Evolutionary conservation across 2,797 vertebrate species (phyloP).

Genomic region (Bradypodion ventrale): DNA sequence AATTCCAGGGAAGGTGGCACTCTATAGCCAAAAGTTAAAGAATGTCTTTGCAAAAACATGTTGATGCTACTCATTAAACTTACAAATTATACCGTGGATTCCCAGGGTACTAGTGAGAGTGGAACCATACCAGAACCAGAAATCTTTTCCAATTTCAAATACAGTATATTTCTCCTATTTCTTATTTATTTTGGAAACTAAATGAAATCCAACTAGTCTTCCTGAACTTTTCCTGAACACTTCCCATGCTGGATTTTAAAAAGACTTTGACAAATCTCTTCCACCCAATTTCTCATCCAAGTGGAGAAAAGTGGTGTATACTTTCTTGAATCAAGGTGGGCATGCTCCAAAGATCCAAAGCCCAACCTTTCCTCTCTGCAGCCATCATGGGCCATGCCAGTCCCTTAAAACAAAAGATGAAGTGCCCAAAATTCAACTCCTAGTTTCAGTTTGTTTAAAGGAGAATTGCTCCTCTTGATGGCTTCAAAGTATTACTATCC

Average conservation of each 20-base stretch:
- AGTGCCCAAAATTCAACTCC: no score
- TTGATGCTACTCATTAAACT: slow-evolving; percentile 4
- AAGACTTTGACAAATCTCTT: background rate
- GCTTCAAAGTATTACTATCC: no score
- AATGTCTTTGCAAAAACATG: slow-evolving; percentile 38
- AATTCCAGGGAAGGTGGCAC: slow-evolving; percentile 51
- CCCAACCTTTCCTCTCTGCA: no score
- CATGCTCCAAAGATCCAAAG: no score
- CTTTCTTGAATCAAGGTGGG: no score
- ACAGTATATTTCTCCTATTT: background rate
- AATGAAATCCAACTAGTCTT: background rate
- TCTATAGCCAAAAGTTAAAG: slow-evolving; percentile 35
- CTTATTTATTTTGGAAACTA: background rate
- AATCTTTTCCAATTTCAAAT: background rate
- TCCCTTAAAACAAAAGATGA: no score
- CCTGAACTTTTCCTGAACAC: background rate
- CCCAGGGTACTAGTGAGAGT: no score
- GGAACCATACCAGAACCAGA: background rate
- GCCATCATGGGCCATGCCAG: no score
- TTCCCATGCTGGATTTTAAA: background rate
- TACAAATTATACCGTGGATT: background rate
- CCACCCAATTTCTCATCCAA: no score
- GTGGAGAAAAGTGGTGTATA: no score
- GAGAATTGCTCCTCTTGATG: no score
- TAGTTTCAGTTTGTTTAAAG: no score